Base-by-base conservation (phyloP, 2,113 vertebrate species). In the Archilochus colubris region DNA sequence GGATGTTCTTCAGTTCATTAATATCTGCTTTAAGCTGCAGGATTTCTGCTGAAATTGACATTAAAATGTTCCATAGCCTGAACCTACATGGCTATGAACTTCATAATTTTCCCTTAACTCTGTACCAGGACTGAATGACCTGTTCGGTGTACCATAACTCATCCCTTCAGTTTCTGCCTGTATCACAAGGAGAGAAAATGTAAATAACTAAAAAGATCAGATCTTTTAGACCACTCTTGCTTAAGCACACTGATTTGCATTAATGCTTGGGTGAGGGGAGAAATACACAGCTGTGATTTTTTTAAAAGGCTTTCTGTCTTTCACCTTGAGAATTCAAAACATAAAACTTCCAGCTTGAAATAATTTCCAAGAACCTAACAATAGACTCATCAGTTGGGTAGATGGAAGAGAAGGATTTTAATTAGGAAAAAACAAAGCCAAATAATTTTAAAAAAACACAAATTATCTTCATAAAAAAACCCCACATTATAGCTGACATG, bases 131-230 rank as follows among this genome's bases (percentile, higher is more conserved):
- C 12, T 50, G 20, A 70, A 70, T 38, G 28, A 59, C 6, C 3
- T 8, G 2, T 54, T 28, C 23, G 3, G 30, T 30, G 10, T 25
- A 70, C 3, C 8, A 2, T 12, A 84, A 81, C 21, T 53, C 17
- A 81, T 14, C 3, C 40, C 17, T 54, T 69, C 25, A 63, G 16
- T 61, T 89, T 84, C n/a, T 51, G 15, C n/a, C 25, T 61, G 58
- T 74, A 44, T 64, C 18, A 66, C 0, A 40, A 10, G 2, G 14
- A 81, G 2, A 63, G 12, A 68, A 58, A 4, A 67, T 0, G 2
- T 6, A 46, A 23, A 81, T 7, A 18, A 81, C 64, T 27, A 80
- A 44, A n/a, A 46, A 62, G 27, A 43, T 55, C 4, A 53, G 16
- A 59, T 16, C 25, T 59, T 68, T 53, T 17, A 73, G 27, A 8